Evolutionary conservation across 2,888 invertebrate genomes (phyloP).

Genomic region (Campoletis raptor): DNA sequence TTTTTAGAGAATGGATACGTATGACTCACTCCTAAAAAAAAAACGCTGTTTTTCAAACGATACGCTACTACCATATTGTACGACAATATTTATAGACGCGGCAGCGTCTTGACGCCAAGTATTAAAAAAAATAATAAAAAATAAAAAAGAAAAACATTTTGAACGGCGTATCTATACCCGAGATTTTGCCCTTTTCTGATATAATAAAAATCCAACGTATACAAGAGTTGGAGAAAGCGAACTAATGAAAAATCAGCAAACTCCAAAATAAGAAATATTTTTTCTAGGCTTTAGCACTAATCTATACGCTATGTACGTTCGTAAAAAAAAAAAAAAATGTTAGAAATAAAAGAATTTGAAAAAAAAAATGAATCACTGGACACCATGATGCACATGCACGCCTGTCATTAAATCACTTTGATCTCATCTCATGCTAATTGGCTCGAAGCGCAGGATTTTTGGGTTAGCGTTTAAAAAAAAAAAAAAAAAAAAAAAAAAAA

Average conservation of each 20-base stretch:
- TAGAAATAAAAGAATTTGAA: conserved; percentile 16
- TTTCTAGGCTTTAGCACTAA: conserved; percentile 22
- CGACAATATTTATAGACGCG: neutral
- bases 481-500: neutral
- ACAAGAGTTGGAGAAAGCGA: conserved; percentile 25
- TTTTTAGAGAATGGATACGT: conserved; percentile 69
- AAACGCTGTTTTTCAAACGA: conserved; percentile 26
- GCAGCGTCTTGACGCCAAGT: too few species aligned
- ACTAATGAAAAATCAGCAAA: conserved; percentile 27
- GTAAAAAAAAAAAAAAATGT: conserved; percentile 30
- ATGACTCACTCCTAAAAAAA: conserved; percentile 51
- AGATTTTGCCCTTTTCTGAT: neutral
- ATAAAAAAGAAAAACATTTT: too few species aligned
- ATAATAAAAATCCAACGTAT: conserved; percentile 12
- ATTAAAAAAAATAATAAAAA: too few species aligned
- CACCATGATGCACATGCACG: conserved; percentile 69
- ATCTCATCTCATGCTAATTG: conserved; percentile 58
- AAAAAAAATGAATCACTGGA: conserved; percentile 54
- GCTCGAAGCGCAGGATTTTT: conserved; percentile 47
- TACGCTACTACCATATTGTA: conserved; percentile 6
- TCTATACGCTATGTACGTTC: conserved; percentile 27
- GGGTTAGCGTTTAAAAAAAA: neutral
- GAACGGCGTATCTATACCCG: neutral
- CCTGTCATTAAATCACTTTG: conserved; percentile 65
- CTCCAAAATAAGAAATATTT: conserved; percentile 25